Evolutionary conservation across 2,113 vertebrate genomes (phyloP), one percentile per base, ranked within the genome.

Genomic region (Galemys pyrenaicus): DNA sequence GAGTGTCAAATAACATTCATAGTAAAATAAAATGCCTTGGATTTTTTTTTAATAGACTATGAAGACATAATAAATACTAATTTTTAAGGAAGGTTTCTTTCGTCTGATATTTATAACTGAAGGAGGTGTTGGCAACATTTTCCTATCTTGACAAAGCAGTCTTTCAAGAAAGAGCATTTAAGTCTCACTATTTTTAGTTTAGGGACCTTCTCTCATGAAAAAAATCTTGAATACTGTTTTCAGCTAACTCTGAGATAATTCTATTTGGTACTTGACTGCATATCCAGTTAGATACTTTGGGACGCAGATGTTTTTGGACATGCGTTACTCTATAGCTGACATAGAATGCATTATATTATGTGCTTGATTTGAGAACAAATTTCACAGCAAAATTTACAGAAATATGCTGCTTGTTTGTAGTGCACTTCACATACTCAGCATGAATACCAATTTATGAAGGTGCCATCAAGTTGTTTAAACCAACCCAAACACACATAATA

Each of bases 401-500:
- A 92, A 91, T 91, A 81, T 88, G 49, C 28, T 95, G 49, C 79
- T 95, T 86, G 70, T 74, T 92, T 96, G n/a, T 92, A 93, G 79
- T 84, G 65, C 35, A 68, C 9, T 89, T 92, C 89, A 87, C 79
- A 92, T 84, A 74, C 94, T 96, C 90, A 96, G 60, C 73, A 87
- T 95, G 88, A 91, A 87, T 96, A 75, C 11, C 28, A 78, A 62
- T 97, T 97, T 96, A 94, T 95, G 91, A 96, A 95, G 90, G 83
- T 96, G 79, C 84, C 92, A 94, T 93, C 75, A 89, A 86, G 79
- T 95, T 94, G 74, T 94, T 93, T 96, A 92, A 96, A 91, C 41
- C 67, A 96, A 87, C 67, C 35, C 74, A 94, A 97, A 91, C n/a
- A 85, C 81, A 28, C 44, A 70, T 60, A 65, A 79, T 95, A 96